These are phyloP conservation scores for Psittacula derbiana DNA, from an alignment of 2,797 vertebrate genomes.

Conservation along the genomic window DNA sequence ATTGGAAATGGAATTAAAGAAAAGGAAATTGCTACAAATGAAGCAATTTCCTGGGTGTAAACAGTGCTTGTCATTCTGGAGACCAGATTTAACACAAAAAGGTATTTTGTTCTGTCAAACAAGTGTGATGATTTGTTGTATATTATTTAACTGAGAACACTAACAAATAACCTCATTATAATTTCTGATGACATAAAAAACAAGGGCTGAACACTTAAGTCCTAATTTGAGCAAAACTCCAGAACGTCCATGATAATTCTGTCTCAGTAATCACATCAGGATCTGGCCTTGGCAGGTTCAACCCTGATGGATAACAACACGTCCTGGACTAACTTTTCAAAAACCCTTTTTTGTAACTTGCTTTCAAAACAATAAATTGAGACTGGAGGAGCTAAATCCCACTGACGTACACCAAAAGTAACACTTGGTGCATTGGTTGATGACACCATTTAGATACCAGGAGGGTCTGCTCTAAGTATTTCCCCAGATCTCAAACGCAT, in stretches of 20 bases:
- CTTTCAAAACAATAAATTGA: background rate
- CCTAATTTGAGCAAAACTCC: conserved; percentile 15
- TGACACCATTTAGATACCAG: fast-evolving
- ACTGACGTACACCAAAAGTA: background rate
- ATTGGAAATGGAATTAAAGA: conserved; percentile 60
- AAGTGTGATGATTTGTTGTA: background rate
- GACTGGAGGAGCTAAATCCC: background rate
- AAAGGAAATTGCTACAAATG: conserved; percentile 67
- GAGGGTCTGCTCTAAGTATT: fast-evolving
- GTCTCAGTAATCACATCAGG: background rate
- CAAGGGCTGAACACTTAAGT: background rate
- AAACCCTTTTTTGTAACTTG: background rate
- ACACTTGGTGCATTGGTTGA: background rate
- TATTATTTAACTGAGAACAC: background rate
- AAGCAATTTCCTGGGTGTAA: conserved; percentile 73
- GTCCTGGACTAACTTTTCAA: background rate
- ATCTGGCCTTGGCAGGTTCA: conserved; percentile 5
- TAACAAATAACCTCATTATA: conserved; percentile 3
- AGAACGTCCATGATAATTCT: background rate
- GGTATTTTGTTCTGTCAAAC: conserved; percentile 30
- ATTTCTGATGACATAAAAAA: conserved; percentile 2
- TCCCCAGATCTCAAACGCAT: background rate
- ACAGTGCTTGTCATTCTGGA: conserved; percentile 26
- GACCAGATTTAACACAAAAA: conserved; percentile 28
- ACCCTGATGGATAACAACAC: background rate